These are phyloP conservation scores for Bos indicus DNA, from an alignment of 2,113 vertebrate species.

Conservation along the genomic window DNA sequence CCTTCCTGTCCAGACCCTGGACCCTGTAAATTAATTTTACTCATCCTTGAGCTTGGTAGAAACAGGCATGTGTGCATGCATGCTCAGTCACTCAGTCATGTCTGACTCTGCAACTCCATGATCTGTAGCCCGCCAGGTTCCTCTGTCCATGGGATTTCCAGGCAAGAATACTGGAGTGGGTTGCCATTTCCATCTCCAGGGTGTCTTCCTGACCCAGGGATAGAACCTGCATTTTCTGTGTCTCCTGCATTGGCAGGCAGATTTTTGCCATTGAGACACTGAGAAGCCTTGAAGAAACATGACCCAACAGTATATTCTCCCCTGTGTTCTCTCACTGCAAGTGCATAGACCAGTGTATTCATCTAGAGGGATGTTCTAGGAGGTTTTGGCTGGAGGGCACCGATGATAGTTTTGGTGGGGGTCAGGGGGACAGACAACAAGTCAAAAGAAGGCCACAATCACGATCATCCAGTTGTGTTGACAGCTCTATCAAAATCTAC, in stretches of 20 bases:
- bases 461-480: background rate
- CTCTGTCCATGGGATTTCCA: background rate
- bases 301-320: rapidly evolving
- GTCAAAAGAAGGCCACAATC: background rate
- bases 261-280: background rate
- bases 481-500: background rate
- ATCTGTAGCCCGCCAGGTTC: background rate
- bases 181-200: background rate
- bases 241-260: background rate
- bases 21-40: too few species aligned
- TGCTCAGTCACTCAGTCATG: background rate
- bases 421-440: background rate
- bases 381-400: background rate
- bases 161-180: background rate
- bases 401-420: rapidly evolving
- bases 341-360: background rate
- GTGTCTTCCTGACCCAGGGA: background rate
- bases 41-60: background rate
- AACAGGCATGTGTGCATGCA: background rate
- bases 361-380: background rate
- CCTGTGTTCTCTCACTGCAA: background rate
- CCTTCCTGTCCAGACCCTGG: background rate
- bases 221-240: background rate
- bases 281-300: background rate
- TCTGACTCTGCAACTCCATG: background rate